A percentile compares a stretch with the other conserved stretches of the same genome.
Evolutionary conservation across 2,797 vertebrate genomes (phyloP).

Genomic region (Notolabrus celidotus): DNA sequence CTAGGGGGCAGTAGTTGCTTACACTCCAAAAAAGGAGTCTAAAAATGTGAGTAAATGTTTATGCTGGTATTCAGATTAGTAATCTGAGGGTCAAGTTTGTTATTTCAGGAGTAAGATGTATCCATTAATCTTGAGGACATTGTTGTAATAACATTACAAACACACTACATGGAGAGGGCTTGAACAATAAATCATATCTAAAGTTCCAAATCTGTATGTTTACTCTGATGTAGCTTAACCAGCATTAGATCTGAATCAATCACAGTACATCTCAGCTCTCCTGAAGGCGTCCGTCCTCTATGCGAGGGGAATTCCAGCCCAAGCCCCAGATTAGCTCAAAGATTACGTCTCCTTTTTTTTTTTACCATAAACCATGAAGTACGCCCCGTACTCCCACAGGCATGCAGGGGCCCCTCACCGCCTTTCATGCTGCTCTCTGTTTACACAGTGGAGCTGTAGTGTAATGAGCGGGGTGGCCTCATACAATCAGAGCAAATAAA

Average conservation of each 20-base stretch:
- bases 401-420: slow-evolving; percentile 73
- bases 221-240: slow-evolving; percentile 8
- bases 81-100: slow-evolving; percentile 2
- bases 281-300: slow-evolving; percentile 24
- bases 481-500: slow-evolving; percentile 56
- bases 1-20: slow-evolving; percentile 61
- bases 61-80: not conserved
- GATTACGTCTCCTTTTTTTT: slow-evolving; percentile 81
- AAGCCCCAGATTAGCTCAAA: slow-evolving; percentile 75
- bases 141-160: not conserved
- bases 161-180: not conserved
- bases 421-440: slow-evolving; percentile 75
- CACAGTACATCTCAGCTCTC: not conserved
- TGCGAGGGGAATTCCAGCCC: slow-evolving; percentile 74
- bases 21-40: slow-evolving; percentile 3
- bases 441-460: slow-evolving; percentile 68
- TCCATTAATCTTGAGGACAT: not conserved
- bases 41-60: not conserved
- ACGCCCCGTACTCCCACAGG: slow-evolving; percentile 72
- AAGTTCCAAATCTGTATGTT: slow-evolving; percentile 17
- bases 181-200: slow-evolving; percentile 14
- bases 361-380: slow-evolving; percentile 77
- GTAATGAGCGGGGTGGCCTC: slow-evolving; percentile 60
- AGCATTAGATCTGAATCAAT: slow-evolving; percentile 27
- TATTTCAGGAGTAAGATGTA: slow-evolving; percentile 4